Conservation (phyloP, 35 echinoderm and acorn worm species). For the Ophioderma brevispina region DNA sequence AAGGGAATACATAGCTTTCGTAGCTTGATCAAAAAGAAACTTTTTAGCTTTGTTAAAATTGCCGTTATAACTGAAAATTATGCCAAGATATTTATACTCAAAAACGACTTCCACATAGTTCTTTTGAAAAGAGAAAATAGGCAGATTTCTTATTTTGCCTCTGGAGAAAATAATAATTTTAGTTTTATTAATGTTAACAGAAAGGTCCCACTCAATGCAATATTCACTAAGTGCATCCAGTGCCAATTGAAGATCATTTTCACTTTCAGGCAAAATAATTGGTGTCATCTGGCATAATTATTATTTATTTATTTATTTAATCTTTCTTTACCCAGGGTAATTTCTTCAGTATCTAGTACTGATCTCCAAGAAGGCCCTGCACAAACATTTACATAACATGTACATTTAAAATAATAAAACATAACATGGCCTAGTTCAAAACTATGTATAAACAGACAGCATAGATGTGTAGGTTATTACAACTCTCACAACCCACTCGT, state of each 20-base stretch:
- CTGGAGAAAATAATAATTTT: slow-evolving; percentile 23
- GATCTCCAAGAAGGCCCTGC: too few species aligned
- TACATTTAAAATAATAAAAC: too few species aligned
- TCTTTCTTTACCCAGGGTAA: too few species aligned
- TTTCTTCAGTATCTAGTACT: too few species aligned
- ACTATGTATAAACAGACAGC: too few species aligned
- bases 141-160: slow-evolving; percentile 23
- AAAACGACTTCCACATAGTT: not conserved
- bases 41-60: slow-evolving; percentile 26
- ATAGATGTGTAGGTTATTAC: too few species aligned
- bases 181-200: slow-evolving; percentile 18
- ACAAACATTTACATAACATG: too few species aligned
- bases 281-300: not conserved
- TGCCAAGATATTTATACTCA: not conserved
- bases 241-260: not conserved
- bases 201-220: not conserved
- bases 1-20: slow-evolving; percentile 13
- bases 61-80: slow-evolving; percentile 20
- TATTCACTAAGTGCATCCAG: not conserved
- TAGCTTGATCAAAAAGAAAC: slow-evolving; percentile 26
- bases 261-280: not conserved
- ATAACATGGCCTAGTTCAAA: too few species aligned
- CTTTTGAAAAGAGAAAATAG: not conserved
- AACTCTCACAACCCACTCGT: too few species aligned
- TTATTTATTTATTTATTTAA: too few species aligned